Evolutionary conservation across 2,888 invertebrate species (phyloP).

Genomic region (Caenorhabditis sp.): DNA sequence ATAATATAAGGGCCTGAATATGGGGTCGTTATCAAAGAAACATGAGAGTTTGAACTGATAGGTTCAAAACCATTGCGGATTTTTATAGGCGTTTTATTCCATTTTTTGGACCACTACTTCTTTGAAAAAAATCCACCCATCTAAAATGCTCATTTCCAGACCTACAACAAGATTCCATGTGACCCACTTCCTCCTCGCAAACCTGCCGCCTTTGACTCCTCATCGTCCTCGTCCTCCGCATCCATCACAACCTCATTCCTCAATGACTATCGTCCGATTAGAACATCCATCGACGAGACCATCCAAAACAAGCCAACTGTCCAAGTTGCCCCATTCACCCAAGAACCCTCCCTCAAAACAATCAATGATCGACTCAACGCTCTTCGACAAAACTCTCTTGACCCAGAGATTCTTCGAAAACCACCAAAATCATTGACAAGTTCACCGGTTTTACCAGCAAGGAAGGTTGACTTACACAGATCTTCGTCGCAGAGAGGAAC

Average conservation of each 20-base stretch:
- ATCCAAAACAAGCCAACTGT: slow-evolving; percentile 9
- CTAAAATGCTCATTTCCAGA: slow-evolving; percentile 10
- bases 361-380: slow-evolving; percentile 38
- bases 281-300: neutral
- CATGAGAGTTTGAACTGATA: too few species aligned
- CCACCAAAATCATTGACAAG: neutral
- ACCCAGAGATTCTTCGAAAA: neutral
- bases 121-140: neutral
- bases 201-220: neutral
- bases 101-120: too few species aligned
- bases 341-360: slow-evolving; percentile 30
- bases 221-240: too few species aligned
- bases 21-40: too few species aligned
- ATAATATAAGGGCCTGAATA: too few species aligned
- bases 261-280: neutral
- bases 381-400: slow-evolving; percentile 24
- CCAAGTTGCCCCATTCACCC: slow-evolving; percentile 41
- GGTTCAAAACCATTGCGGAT: too few species aligned
- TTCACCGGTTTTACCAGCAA: neutral
- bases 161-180: slow-evolving; percentile 12
- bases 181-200: slow-evolving; percentile 13
- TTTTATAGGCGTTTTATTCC: too few species aligned
- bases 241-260: slow-evolving; percentile 10
- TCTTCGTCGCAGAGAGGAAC: slow-evolving; percentile 33
- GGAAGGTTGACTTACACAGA: slow-evolving; percentile 33